Conservation (phyloP, 2,888 invertebrate species). For the Isotomurus palustris region DNA sequence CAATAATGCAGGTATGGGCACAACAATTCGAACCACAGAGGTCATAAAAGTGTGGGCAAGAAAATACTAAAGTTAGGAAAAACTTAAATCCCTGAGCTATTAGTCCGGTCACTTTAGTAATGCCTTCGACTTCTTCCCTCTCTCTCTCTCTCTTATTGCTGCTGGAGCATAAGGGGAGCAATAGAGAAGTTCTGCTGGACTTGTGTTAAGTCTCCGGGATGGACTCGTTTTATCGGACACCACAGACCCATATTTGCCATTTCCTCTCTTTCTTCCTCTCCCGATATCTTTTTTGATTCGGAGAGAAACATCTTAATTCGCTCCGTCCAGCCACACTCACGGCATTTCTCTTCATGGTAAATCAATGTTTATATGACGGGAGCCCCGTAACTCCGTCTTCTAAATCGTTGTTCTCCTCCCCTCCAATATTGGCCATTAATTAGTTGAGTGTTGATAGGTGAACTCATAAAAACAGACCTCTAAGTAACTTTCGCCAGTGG, state of each 20-base stretch:
- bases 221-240: constrained; percentile 45
- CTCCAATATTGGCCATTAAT: constrained; percentile 46
- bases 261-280: constrained; percentile 18
- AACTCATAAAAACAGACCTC: constrained; percentile 39
- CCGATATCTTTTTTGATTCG: constrained; percentile 39
- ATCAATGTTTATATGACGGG: constrained; percentile 45
- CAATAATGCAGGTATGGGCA: constrained; percentile 38
- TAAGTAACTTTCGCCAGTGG: constrained; percentile 28
- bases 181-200: constrained; percentile 7
- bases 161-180: constrained; percentile 8
- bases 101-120: constrained; percentile 47
- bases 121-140: constrained; percentile 29
- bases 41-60: constrained; percentile 40
- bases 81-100: constrained; percentile 47
- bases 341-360: constrained; percentile 46
- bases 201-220: background rate
- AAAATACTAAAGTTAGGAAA: constrained; percentile 22
- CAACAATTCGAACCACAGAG: constrained; percentile 35
- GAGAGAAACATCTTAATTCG: constrained; percentile 32
- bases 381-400: background rate
- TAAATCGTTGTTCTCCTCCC: constrained; percentile 10
- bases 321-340: too few species aligned
- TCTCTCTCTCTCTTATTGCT: constrained; percentile 23
- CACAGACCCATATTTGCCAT: constrained; percentile 46
- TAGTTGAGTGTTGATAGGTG: constrained; percentile 47